Evolutionary conservation across 2,797 vertebrate genomes (phyloP).

Genomic region (Chromobotia macracanthus): DNA sequence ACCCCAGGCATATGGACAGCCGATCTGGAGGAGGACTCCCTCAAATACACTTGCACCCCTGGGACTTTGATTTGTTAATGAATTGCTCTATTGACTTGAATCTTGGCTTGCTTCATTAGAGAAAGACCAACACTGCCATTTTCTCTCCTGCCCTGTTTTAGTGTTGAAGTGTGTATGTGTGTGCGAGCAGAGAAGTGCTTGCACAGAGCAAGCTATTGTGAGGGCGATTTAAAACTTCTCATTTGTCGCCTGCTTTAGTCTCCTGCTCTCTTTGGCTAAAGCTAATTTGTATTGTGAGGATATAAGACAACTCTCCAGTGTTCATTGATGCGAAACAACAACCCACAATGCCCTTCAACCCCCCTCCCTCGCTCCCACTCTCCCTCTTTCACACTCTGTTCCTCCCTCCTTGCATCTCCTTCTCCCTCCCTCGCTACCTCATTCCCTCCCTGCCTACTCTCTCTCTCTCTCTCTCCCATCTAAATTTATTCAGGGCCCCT

Average conservation of each 20-base stretch:
- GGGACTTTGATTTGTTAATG: constrained; percentile 99
- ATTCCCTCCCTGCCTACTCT: constrained; percentile 66
- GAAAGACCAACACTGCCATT: constrained; percentile 86
- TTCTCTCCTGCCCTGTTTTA: constrained; percentile 61
- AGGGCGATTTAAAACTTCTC: constrained; percentile 84
- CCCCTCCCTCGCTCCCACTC: constrained; percentile 45
- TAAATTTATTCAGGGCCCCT: constrained; percentile 80
- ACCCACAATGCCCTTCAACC: constrained; percentile 70
- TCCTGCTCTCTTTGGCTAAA: constrained; percentile 67
- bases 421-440: constrained; percentile 56
- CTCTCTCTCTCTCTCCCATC: constrained; percentile 76
- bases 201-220: constrained; percentile 85
- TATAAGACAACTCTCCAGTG: constrained; percentile 87
- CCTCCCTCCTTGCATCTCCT: constrained; percentile 20
- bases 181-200: constrained; percentile 18
- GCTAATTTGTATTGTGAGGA: constrained; percentile 93
- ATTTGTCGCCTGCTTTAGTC: constrained; percentile 82
- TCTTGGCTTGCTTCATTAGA: constrained; percentile 96
- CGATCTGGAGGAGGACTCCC: constrained; percentile 89
- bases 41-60: constrained; percentile 82
- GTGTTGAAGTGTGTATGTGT: constrained; percentile 37
- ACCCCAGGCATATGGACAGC: constrained; percentile 96
- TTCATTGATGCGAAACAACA: constrained; percentile 82
- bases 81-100: constrained; percentile 99
- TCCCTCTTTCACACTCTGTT: constrained; percentile 54